phyloP scores from a whole-genome alignment of 2,113 vertebrate genomes.

The Pungitius pungitius region DNA sequence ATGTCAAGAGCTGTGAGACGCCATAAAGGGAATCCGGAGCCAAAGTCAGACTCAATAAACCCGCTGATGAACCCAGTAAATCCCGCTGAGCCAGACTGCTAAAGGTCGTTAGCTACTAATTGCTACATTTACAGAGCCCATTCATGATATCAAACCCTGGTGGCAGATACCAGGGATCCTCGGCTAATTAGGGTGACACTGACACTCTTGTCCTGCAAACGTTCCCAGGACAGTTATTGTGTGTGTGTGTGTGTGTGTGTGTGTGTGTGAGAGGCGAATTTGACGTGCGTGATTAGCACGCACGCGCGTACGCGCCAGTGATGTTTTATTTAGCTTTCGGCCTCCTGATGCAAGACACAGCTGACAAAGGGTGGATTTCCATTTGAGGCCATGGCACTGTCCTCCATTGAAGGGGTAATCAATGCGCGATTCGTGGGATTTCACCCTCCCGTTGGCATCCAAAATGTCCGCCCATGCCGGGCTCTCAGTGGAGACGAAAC shows the following conservation, averaged over 20 bases:
- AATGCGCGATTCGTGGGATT: conserved; percentile 73
- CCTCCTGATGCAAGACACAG: conserved; percentile 57
- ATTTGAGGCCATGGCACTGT: conserved; percentile 38
- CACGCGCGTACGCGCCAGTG: not conserved
- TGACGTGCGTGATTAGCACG: conserved; percentile 20
- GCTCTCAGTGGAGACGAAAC: conserved; percentile 65
- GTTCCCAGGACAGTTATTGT: conserved; percentile 67
- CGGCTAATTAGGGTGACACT: conserved; percentile 72
- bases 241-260: conserved; percentile 27
- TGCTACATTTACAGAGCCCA: conserved; percentile 75
- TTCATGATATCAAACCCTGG: conserved; percentile 75
- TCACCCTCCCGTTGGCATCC: conserved; percentile 68
- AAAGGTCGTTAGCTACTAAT: conserved; percentile 77
- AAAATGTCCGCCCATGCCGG: conserved; percentile 60
- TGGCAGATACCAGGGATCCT: conserved; percentile 64
- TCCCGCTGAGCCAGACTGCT: conserved; percentile 59
- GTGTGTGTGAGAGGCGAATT: conserved; percentile 17
- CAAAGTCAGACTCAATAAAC: conserved; percentile 78
- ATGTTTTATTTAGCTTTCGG: conserved; percentile 44
- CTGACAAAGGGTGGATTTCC: conserved; percentile 59
- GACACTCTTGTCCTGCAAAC: conserved; percentile 68
- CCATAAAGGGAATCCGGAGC: conserved; percentile 68
- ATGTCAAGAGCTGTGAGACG: conserved; percentile 58
- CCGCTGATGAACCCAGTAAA: conserved; percentile 77
- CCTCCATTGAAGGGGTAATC: conserved; percentile 65